phyloP scores from a whole-genome alignment of 2,888 invertebrate genomes.

The Acanthococcus lagerstroemiae region DNA sequence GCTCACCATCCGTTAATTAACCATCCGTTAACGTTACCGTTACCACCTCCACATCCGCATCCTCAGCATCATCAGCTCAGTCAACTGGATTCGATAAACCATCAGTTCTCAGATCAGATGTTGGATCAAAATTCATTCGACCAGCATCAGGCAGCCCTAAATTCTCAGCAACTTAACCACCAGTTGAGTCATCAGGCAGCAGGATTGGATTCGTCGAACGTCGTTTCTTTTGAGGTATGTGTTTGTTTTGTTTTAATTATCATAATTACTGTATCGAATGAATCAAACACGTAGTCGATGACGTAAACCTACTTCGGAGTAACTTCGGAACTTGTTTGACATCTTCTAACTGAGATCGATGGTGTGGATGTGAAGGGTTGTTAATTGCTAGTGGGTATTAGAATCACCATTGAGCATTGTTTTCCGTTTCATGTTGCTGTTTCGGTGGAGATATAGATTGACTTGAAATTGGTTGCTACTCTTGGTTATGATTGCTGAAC shows the following conservation, averaged over 20 bases:
- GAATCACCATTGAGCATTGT: too few relatives aligned
- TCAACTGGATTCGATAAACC: slow-evolving; percentile 34
- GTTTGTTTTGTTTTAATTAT: not conserved
- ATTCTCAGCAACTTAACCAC: slow-evolving; percentile 41
- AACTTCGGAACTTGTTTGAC: too few relatives aligned
- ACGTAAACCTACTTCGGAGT: too few relatives aligned
- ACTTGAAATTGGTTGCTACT: too few relatives aligned
- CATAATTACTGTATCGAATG: too few relatives aligned
- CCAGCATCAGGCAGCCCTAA: slow-evolving; percentile 41
- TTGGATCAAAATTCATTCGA: slow-evolving; percentile 35
- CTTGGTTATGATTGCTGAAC: too few relatives aligned
- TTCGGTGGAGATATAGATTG: too few relatives aligned
- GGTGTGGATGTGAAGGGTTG: too few relatives aligned
- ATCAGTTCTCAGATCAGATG: slow-evolving; percentile 38
- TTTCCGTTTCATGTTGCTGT: too few relatives aligned
- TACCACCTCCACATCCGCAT: slow-evolving; percentile 38
- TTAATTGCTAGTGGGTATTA: too few relatives aligned
- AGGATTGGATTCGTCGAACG: slow-evolving; percentile 39
- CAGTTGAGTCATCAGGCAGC: slow-evolving; percentile 44
- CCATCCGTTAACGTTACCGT: slow-evolving; percentile 31
- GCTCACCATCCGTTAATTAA: slow-evolving; percentile 18
- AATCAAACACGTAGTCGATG: too few relatives aligned
- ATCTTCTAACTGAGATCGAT: too few relatives aligned
- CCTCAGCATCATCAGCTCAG: slow-evolving; percentile 30
- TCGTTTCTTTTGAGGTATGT: slow-evolving; percentile 60